phyloP scores from a whole-genome alignment of 1,140 invertebrate genomes.

The Charaxes varanes region DNA sequence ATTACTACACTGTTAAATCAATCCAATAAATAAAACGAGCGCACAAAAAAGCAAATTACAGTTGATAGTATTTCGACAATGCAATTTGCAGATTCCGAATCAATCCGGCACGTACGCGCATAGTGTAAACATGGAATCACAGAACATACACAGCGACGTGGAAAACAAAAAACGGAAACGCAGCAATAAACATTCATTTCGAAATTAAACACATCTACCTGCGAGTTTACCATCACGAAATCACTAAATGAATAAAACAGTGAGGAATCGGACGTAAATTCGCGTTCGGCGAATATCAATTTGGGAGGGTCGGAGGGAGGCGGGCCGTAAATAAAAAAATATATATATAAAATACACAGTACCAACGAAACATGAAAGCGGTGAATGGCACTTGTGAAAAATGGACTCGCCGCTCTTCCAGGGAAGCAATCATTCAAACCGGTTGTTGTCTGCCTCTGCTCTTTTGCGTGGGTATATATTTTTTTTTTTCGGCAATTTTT shows the following conservation, averaged over 20 bases:
- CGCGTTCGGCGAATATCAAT: slow-evolving; percentile 69
- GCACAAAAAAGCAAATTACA: not conserved
- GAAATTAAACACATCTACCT: slow-evolving; percentile 72
- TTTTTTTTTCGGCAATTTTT: slow-evolving; percentile 68
- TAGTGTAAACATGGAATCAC: slow-evolving; percentile 12
- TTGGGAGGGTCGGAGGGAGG: slow-evolving; percentile 49
- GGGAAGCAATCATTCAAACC: slow-evolving; percentile 73
- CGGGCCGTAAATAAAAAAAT: slow-evolving; percentile 63
- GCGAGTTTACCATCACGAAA: slow-evolving; percentile 65
- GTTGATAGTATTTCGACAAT: not conserved
- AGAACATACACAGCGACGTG: slow-evolving; percentile 24
- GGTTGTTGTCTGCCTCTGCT: slow-evolving; percentile 69
- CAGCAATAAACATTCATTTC: slow-evolving; percentile 70
- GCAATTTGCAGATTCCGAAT: slow-evolving; percentile 1
- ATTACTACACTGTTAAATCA: too few relatives aligned
- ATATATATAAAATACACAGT: slow-evolving; percentile 66
- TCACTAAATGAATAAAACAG: slow-evolving; percentile 72
- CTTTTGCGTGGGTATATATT: slow-evolving; percentile 63
- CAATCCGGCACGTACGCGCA: slow-evolving; percentile 8
- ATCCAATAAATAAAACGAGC: not conserved
- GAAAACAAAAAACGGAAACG: slow-evolving; percentile 61
- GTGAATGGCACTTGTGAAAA: slow-evolving; percentile 73
- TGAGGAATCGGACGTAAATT: slow-evolving; percentile 68
- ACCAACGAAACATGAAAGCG: slow-evolving; percentile 63
- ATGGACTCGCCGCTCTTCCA: slow-evolving; percentile 72